Conservation (phyloP, 2,888 invertebrate species). For the Polydrusus cervinus region DNA sequence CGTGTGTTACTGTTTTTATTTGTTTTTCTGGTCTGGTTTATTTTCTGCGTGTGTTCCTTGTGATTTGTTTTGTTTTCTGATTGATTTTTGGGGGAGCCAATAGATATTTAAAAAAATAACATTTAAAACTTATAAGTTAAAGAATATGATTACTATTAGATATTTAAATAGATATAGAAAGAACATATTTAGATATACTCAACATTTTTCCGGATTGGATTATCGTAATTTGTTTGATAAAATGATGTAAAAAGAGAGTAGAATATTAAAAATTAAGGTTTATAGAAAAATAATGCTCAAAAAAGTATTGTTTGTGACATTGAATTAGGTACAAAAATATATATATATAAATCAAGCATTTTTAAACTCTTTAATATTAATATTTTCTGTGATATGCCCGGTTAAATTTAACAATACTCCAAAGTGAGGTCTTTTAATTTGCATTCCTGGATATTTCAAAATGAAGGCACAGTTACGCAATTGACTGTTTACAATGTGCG, state of each 20-base stretch:
- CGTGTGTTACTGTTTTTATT: constrained; percentile 34
- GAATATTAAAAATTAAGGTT: not conserved
- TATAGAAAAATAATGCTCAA: constrained; percentile 6
- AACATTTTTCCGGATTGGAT: not conserved
- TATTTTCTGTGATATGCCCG: too few species aligned
- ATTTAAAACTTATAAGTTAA: not conserved
- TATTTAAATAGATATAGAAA: not conserved
- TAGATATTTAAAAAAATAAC: constrained; percentile 63
- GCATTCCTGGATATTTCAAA: too few species aligned
- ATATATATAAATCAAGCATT: too few species aligned
- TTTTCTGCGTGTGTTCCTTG: constrained; percentile 57
- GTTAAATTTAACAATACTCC: too few species aligned
- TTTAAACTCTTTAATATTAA: too few species aligned
- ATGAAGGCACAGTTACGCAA: too few species aligned
- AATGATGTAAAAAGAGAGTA: not conserved
- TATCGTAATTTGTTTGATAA: not conserved
- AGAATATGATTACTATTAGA: constrained; percentile 10
- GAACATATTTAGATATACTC: constrained; percentile 17
- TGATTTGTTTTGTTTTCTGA: constrained; percentile 63
- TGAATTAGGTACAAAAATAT: too few species aligned
- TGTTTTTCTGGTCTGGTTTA: constrained; percentile 55
- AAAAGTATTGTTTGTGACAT: not conserved
- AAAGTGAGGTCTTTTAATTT: too few species aligned
- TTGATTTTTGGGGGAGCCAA: constrained; percentile 59
- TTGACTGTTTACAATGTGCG: too few species aligned